Evolutionary conservation across 2,113 vertebrate genomes (phyloP), one percentile per base, ranked within the genome.

Genomic region (Callithrix jacchus): DNA sequence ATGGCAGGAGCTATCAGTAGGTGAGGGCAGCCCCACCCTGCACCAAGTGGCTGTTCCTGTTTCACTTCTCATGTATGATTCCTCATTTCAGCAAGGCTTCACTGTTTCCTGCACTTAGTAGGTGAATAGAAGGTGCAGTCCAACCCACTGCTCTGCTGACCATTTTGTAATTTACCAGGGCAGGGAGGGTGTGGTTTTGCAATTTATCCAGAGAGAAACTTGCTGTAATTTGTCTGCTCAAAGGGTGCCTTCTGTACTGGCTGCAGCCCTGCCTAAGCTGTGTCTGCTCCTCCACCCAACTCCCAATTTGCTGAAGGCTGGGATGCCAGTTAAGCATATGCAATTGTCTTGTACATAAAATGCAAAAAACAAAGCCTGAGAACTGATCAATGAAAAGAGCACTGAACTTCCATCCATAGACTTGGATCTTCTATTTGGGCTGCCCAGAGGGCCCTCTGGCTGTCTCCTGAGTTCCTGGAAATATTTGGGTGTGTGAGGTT

Each of bases 1-100:
- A n/a, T n/a, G n/a, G n/a, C n/a, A n/a, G n/a, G 66, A 2, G 32
- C 64, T 32, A 11, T 13, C 25, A 37, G 12, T 0, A 12, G 40
- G 37, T 21, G 40, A 47, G 30, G 17, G 45, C 42, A 74, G 25
- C 21, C 47, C 64, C 7, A 1, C 8, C 58, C 61, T 23, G 6
- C 4, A 5, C 27, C 0, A 1, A 74, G 76, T 14, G 42, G 35
- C 17, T 68, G 58, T 9, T 5, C 0, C 52, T n/a, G 61, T 87
- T 37, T 81, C 56, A 58, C 49, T 61, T 40, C 49, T 66, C 27
- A 30, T 1, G 11, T 30, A 1, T 5, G n/a, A 77, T 11, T 27
- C 13, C 58, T n/a, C 40, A 3, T 40, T n/a, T 74, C 16, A 58
- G 37, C 52, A n/a, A 9, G 3, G 32, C 13, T 0, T 0, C 2